Base-by-base conservation (phyloP, 2,888 invertebrate species). In the Athalia rosae region DNA sequence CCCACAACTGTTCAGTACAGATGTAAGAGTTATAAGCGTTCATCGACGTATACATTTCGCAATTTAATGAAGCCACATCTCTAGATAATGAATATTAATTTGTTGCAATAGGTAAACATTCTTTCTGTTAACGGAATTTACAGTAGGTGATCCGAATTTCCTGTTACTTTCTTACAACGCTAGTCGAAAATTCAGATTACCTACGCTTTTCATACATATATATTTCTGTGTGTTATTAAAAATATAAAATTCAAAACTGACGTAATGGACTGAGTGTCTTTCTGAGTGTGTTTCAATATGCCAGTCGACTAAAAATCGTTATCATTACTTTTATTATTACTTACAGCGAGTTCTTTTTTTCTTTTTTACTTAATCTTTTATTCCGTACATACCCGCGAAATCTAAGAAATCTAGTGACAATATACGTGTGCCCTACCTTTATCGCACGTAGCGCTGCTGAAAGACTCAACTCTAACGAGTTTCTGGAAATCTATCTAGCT, bases 181-280 rank as follows among this genome's bases (percentile, higher is more conserved):
- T 58, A 13, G 15, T 58, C 5, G 8, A 58, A 58, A 58, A 71
- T 71, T 71, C 71, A 71, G 45, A 71, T 58, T 58, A 56, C 71
- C 45, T 58, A 71, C 71, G n/a, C 47, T 64, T 58, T 64, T 53
- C 11, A 58, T 47, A 45, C 45, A 43, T 58, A 56, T 63, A 41
- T 74, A 74, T 11, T 74, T 74, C 74, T 56, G 56, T 58, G 61
- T 61, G 74, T 50, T 74, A 74, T 74, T 74, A 74, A 74, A 74
- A 74, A 74, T 74, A 74, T 74, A 62, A 74, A 61, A 61, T 61
- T 61, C 62, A 59, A 74, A 74, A 74, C 74, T 74, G 61, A 74
- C 74, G 61, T 61, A 43, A 67, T 67, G 71, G 71, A 71, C 71
- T 58, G 45, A 71, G 71, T n/a, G n/a, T n/a, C n/a, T n/a, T 71